Conservation (phyloP, 1,140 invertebrate species). For the Trypoxylus dichotomus region DNA sequence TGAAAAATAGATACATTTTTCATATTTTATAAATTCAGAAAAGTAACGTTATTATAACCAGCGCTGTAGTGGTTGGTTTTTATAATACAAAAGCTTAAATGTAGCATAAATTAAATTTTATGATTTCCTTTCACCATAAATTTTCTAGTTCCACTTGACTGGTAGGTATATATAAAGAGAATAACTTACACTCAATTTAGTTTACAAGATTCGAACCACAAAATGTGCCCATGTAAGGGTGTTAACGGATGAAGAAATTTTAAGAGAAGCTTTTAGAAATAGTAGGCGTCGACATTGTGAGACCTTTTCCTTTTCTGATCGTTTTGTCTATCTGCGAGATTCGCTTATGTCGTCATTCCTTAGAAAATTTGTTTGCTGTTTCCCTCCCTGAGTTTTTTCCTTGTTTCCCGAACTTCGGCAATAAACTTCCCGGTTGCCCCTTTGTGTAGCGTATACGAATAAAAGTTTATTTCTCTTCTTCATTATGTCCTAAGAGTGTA, state of each 20-base stretch:
- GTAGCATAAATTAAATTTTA: constrained; percentile 16
- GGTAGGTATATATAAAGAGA: constrained; percentile 17
- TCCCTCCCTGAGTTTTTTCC: neutral
- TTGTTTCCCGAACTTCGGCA: neutral
- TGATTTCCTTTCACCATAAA: neutral
- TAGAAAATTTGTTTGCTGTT: constrained; percentile 3
- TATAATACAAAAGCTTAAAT: neutral
- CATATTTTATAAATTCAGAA: too few species aligned
- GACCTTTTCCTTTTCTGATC: neutral
- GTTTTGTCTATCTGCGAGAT: constrained; percentile 8
- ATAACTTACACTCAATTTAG: constrained; percentile 20
- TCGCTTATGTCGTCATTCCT: constrained; percentile 10
- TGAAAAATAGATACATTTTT: too few species aligned
- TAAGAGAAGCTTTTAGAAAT: constrained; percentile 16
- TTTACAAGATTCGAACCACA: constrained; percentile 16
- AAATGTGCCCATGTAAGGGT: neutral
- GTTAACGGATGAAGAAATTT: constrained; percentile 8
- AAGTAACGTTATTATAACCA: too few species aligned
- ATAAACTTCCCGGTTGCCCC: neutral
- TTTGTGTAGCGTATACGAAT: neutral
- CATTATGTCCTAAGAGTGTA: neutral
- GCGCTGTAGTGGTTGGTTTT: too few species aligned
- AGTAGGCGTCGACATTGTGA: constrained; percentile 1
- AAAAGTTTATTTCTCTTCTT: neutral
- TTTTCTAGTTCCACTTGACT: constrained; percentile 5